Conservation (phyloP, 2,797 vertebrate species). For the Mionectes olivaceus region DNA sequence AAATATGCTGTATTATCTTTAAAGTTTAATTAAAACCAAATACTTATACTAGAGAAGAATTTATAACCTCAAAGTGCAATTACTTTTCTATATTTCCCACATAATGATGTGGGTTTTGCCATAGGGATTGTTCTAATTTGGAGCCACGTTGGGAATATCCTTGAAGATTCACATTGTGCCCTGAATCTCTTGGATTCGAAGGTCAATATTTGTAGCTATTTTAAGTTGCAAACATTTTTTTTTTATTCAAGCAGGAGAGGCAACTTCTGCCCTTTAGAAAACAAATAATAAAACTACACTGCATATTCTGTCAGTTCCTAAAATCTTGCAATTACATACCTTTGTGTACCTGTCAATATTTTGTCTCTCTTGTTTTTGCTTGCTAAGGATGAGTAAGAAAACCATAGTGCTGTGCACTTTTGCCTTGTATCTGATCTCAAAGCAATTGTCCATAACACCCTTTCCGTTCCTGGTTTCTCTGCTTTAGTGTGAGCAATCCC, state of each 20-base stretch:
- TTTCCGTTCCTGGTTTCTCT: not conserved
- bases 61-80: not conserved
- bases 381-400: not conserved
- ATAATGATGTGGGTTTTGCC: not conserved
- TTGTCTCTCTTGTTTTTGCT: not conserved
- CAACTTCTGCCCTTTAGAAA: not conserved
- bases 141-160: not conserved
- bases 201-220: not conserved
- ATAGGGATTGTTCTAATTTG: not conserved
- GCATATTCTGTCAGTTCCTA: not conserved
- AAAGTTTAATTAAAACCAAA: not conserved
- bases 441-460: not conserved
- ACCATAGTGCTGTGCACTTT: not conserved
- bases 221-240: not conserved
- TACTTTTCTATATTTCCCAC: not conserved
- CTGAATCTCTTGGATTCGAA: not conserved
- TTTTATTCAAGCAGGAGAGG: not conserved
- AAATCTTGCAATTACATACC: not conserved
- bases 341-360: not conserved
- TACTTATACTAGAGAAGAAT: not conserved
- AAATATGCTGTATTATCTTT: not conserved
- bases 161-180: not conserved
- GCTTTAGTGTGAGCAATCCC: constrained; percentile 85
- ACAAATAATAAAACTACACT: not conserved
- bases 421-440: not conserved